These are phyloP conservation scores for Atherinosoma microstoma DNA, from an alignment of 2,797 vertebrate species.

Conservation along the genomic window DNA sequence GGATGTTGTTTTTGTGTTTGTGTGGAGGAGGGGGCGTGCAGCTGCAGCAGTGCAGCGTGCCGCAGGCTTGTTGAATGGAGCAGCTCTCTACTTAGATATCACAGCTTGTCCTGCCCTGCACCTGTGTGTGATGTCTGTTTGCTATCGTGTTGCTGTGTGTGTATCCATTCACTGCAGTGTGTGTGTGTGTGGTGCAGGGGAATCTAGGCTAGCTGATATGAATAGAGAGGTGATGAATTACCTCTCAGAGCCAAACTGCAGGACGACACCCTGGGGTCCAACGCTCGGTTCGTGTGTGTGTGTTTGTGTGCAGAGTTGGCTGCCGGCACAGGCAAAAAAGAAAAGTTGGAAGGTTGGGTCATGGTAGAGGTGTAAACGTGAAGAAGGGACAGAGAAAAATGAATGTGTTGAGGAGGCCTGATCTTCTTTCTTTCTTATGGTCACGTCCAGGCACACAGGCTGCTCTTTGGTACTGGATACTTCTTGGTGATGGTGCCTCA, in stretches of 20 bases:
- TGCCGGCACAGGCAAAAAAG: slow-evolving; percentile 11
- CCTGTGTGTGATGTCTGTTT: slow-evolving; percentile 7
- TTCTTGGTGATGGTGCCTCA: no score
- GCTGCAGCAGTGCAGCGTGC: slow-evolving; percentile 48
- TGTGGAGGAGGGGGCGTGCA: background rate
- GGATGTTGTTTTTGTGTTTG: background rate
- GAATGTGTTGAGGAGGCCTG: no score
- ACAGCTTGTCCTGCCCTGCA: slow-evolving; percentile 46
- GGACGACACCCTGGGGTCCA: slow-evolving; percentile 59
- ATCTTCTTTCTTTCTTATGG: no score
- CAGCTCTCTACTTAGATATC: slow-evolving; percentile 66
- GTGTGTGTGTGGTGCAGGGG: slow-evolving; percentile 33
- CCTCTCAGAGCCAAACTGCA: slow-evolving; percentile 57
- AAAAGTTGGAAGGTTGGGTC: background rate
- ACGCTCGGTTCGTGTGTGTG: slow-evolving; percentile 3
- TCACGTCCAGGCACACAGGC: no score
- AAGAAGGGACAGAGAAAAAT: background rate
- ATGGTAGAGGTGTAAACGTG: background rate
- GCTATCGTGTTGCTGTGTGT: background rate
- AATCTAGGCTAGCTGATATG: slow-evolving; percentile 71
- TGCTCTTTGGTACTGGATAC: no score
- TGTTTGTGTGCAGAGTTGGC: slow-evolving; percentile 9
- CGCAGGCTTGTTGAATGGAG: slow-evolving; percentile 66
- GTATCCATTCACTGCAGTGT: slow-evolving; percentile 20
- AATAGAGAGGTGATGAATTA: slow-evolving; percentile 76